Percentiles rank a stretch among this genome's conserved stretches.
Evolutionary conservation across 2,113 vertebrate species (phyloP).

Genomic region (Otocyon megalotis): DNA sequence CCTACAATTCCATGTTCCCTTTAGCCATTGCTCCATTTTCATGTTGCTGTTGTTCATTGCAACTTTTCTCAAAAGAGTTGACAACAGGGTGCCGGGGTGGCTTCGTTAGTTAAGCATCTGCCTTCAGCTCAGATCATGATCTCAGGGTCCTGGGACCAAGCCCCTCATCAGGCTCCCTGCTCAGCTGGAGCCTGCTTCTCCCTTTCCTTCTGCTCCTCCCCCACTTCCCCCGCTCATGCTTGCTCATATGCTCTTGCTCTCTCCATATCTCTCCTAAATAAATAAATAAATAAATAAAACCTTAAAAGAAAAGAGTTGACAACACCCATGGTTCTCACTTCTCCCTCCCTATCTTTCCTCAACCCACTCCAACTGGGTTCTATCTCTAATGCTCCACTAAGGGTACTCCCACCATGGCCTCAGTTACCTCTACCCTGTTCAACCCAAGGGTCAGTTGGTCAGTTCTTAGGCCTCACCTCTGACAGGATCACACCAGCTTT

Average conservation of each 20-base stretch:
- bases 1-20: not conserved
- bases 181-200: no score
- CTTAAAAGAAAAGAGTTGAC: not conserved
- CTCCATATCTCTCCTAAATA: no score
- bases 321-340: not conserved
- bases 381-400: not conserved
- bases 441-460: not conserved
- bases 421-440: not conserved
- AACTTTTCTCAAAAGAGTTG: not conserved
- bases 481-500: not conserved
- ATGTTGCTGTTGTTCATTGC: accelerated
- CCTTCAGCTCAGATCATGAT: no score
- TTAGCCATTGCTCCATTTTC: not conserved
- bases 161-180: no score
- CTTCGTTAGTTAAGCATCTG: no score
- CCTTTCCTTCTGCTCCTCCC: no score
- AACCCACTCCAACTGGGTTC: not conserved
- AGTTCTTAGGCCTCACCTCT: not conserved
- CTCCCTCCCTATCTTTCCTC: not conserved
- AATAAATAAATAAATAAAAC: no score
- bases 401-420: not conserved
- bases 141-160: no score
- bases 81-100: no score
- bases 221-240: no score
- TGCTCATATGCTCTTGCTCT: no score